phyloP scores from a whole-genome alignment of 2,888 invertebrate species.

The Amphimallon solstitiale region DNA sequence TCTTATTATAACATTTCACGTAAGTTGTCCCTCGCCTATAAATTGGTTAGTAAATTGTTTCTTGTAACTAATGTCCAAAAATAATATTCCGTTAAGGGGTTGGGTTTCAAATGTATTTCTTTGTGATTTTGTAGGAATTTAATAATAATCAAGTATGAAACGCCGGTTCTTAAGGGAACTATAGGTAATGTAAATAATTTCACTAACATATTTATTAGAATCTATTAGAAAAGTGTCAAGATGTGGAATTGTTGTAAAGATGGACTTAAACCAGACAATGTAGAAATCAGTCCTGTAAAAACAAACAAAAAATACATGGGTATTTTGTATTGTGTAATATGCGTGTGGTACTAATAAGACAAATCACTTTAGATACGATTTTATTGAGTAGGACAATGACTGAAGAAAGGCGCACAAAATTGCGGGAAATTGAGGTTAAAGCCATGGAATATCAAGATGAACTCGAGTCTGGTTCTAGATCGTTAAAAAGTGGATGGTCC shows the following conservation, averaged over 20 bases:
- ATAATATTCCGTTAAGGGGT: no score
- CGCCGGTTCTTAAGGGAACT: no score
- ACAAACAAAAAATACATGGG: conserved; percentile 7
- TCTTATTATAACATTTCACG: no score
- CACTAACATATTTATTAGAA: no score
- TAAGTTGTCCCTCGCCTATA: no score
- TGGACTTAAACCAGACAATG: conserved; percentile 5
- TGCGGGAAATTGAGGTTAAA: conserved; percentile 94
- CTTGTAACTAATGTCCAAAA: no score
- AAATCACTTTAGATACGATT: conserved; percentile 38
- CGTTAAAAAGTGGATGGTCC: conserved; percentile 78
- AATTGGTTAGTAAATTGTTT: no score
- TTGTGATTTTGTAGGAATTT: no score
- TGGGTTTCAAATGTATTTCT: no score
- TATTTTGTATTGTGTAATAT: conserved; percentile 26
- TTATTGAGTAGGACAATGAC: conserved; percentile 66
- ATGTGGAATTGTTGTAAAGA: not conserved
- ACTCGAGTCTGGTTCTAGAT: conserved; percentile 84
- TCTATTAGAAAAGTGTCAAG: not conserved
- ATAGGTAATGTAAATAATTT: no score
- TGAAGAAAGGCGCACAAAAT: conserved; percentile 76
- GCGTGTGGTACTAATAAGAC: conserved; percentile 15
- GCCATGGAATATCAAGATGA: conserved; percentile 97
- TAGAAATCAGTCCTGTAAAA: not conserved
- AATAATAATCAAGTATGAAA: no score